Evolutionary conservation across 2,888 invertebrate genomes (phyloP).

Genomic region (Pristionchus mayeri): DNA sequence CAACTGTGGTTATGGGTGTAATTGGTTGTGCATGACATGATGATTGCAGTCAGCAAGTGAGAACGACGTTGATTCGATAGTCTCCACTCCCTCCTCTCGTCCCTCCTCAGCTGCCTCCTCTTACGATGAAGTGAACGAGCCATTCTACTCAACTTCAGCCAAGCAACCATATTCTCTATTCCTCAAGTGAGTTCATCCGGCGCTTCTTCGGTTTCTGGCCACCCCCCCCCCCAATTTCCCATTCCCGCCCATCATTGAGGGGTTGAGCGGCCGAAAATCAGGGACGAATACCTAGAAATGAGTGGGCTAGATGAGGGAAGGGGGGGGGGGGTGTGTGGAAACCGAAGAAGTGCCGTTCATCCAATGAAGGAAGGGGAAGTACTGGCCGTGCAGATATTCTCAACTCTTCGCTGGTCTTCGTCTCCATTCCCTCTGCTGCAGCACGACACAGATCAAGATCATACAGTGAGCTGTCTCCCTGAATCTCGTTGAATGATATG

Average conservation of each 20-base stretch:
- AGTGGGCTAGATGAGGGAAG: too few relatives aligned
- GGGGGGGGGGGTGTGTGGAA: too few relatives aligned
- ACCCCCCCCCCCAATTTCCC: too few relatives aligned
- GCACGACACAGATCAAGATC: conserved; percentile 12
- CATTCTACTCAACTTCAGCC: neutral
- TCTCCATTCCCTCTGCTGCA: conserved; percentile 48
- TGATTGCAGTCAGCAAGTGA: conserved; percentile 24
- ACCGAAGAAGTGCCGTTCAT: neutral
- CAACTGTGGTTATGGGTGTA: neutral
- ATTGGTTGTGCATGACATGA: too few relatives aligned
- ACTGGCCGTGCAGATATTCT: conserved; percentile 52
- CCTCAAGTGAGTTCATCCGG: conserved; percentile 37
- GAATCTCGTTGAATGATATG: neutral
- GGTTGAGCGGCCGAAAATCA: too few relatives aligned
- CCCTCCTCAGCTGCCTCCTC: neutral
- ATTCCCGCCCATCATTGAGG: too few relatives aligned
- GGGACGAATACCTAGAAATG: too few relatives aligned
- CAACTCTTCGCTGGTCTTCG: conserved; percentile 55
- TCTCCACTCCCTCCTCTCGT: neutral
- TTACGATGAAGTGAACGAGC: neutral
- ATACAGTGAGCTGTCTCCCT: neutral
- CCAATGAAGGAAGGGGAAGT: neutral
- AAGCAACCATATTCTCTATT: conserved; percentile 1
- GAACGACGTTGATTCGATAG: neutral
- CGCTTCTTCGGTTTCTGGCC: too few relatives aligned